A percentile compares a stretch with the other conserved stretches of the same genome.
These are phyloP conservation scores for Polyodon spathula DNA, from an alignment of 2,113 vertebrate species.

Conservation along the genomic window DNA sequence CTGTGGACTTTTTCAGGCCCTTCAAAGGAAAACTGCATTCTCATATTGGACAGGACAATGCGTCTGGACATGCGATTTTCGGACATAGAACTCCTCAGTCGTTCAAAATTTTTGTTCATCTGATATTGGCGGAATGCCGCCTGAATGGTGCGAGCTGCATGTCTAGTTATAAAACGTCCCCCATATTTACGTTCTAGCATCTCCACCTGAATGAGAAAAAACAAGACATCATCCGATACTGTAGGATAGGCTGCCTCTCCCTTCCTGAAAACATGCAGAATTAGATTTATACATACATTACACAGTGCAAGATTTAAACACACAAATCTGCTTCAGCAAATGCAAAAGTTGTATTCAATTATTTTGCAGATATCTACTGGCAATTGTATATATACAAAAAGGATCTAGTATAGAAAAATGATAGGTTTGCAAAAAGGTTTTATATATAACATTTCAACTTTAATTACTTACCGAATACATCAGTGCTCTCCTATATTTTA, in stretches of 20 bases:
- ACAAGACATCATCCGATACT: constrained; percentile 8
- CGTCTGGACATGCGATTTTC: constrained; percentile 96
- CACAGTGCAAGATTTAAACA: too few species aligned
- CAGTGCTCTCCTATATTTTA: too few species aligned
- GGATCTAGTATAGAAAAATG: too few species aligned
- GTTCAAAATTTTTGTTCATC: constrained; percentile 98
- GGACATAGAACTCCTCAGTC: constrained; percentile 94
- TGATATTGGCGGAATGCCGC: constrained; percentile 97
- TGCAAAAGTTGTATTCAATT: too few species aligned
- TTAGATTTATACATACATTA: too few species aligned
- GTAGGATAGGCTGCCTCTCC: not conserved
- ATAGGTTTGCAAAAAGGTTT: too few species aligned
- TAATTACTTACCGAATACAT: too few species aligned
- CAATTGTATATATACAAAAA: too few species aligned
- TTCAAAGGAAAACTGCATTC: constrained; percentile 99
- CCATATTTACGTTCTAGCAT: constrained; percentile 98
- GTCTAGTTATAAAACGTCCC: constrained; percentile 91
- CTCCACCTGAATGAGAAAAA: constrained; percentile 70
- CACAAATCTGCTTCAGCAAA: too few species aligned
- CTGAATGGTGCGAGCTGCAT: constrained; percentile 94
- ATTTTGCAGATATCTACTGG: too few species aligned
- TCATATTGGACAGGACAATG: constrained; percentile 97
- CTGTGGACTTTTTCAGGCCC: constrained; percentile 94
- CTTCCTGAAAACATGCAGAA: not conserved
- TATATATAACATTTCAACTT: too few species aligned